Percentiles rank a stretch among this genome's conserved stretches.
phyloP scores from a whole-genome alignment of 1,140 invertebrate genomes.

The Ceratitis capitata region DNA sequence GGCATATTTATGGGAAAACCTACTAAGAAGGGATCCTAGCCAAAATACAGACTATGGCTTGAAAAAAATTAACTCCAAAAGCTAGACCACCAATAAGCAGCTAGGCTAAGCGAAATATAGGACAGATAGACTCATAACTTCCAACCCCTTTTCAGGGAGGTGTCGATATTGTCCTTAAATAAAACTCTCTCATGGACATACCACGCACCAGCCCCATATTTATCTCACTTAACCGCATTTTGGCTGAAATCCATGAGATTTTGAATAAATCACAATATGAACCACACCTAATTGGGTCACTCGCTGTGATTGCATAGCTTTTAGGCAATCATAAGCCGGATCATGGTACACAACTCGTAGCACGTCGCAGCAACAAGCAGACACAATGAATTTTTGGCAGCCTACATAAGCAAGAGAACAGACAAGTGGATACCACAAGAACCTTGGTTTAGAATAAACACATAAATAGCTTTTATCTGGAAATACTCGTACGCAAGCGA shows the following conservation, averaged over 20 bases:
- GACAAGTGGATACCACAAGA: not conserved
- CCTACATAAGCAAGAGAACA: not conserved
- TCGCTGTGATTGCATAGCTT: not conserved
- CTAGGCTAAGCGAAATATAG: no score
- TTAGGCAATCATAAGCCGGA: not conserved
- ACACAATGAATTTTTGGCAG: not conserved
- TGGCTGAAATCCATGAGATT: not conserved
- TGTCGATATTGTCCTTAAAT: no score
- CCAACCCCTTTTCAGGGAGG: no score
- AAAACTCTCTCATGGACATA: no score
- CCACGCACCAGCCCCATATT: no score
- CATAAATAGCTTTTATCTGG: not conserved
- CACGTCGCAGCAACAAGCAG: not conserved
- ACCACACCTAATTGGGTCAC: conserved; percentile 4
- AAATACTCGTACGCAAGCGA: not conserved
- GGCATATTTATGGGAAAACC: no score
- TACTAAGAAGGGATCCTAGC: no score
- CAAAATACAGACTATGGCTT: no score
- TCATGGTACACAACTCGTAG: no score
- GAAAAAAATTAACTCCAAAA: no score
- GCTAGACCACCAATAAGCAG: no score
- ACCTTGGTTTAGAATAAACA: not conserved
- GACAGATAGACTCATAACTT: no score
- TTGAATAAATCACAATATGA: not conserved
- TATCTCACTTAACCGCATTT: not conserved